Percentiles rank a stretch among this genome's conserved stretches.
Conservation (phyloP, 1,140 invertebrate genomes). For the Leguminivora glycinivorella region DNA sequence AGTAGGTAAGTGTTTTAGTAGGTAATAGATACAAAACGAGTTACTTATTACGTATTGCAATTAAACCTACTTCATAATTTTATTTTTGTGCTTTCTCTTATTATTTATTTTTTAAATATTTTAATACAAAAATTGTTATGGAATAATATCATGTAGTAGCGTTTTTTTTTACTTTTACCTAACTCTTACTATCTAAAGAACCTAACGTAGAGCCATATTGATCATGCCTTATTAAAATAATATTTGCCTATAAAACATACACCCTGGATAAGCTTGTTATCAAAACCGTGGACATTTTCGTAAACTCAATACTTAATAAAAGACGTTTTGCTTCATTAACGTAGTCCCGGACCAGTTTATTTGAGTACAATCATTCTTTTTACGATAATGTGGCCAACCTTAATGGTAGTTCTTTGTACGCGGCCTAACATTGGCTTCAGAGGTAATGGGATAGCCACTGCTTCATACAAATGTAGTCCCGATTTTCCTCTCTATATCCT, state of each 20-base stretch:
- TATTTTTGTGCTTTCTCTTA: too few species aligned
- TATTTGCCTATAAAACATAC: not conserved
- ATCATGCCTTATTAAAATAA: not conserved
- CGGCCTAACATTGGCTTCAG: not conserved
- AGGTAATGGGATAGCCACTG: too few species aligned
- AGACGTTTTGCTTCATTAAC: conserved; percentile 20
- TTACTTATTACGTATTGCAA: too few species aligned
- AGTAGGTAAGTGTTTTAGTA: too few species aligned
- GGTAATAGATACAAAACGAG: too few species aligned
- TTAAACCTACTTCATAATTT: too few species aligned
- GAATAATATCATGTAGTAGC: too few species aligned
- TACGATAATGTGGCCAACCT: conserved; percentile 22
- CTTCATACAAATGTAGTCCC: too few species aligned
- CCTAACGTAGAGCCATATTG: too few species aligned
- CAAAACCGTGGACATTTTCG: conserved; percentile 19
- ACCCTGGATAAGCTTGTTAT: not conserved
- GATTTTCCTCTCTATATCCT: too few species aligned
- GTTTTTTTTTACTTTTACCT: not conserved
- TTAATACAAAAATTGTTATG: too few species aligned
- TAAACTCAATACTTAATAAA: conserved; percentile 25
- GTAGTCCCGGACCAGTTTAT: conserved; percentile 14
- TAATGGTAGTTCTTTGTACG: conserved; percentile 24
- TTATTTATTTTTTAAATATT: too few species aligned
- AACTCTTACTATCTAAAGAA: not conserved
- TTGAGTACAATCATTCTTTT: conserved; percentile 21